A percentile compares a stretch with the other conserved stretches of the same genome.
Conservation (phyloP, 2,113 vertebrate species). For the Anarrhichthys ocellatus region DNA sequence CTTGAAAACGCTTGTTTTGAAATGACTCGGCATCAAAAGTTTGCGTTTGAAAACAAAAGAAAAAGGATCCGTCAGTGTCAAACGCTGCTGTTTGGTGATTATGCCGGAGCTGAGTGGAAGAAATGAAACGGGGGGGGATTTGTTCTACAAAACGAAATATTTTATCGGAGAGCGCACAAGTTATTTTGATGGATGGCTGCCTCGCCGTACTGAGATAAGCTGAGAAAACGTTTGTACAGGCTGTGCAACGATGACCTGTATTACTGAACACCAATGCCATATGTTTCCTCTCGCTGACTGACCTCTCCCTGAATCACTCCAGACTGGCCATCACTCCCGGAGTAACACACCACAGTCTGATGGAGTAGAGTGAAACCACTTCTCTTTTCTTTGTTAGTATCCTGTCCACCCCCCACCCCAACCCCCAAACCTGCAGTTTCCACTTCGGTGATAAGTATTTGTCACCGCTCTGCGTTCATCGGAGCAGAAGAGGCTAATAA, state of each 20-base stretch:
- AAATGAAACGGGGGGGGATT: neutral
- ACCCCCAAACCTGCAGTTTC: neutral
- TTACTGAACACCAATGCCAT: neutral
- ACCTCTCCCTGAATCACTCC: conserved; percentile 8
- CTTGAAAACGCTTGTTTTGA: conserved; percentile 4
- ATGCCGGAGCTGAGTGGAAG: neutral
- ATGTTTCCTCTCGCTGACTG: conserved; percentile 23
- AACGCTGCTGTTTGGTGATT: neutral
- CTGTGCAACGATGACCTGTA: neutral
- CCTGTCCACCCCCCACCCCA: neutral
- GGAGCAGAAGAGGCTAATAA: conserved; percentile 26
- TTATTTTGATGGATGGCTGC: conserved; percentile 1
- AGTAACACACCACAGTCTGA: conserved; percentile 9
- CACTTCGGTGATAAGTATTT: neutral
- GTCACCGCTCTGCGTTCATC: neutral
- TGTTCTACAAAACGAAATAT: conserved; percentile 17
- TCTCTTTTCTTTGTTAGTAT: neutral
- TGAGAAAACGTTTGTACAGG: conserved; percentile 34
- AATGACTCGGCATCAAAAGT: conserved; percentile 21
- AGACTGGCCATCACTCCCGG: neutral
- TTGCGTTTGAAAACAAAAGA: conserved; percentile 9
- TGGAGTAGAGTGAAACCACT: conserved; percentile 21
- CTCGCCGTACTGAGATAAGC: neutral
- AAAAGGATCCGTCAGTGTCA: neutral
- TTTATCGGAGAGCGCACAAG: neutral